Base-by-base conservation (phyloP, 1,140 invertebrate species). In the Ooceraea biroi region DNA sequence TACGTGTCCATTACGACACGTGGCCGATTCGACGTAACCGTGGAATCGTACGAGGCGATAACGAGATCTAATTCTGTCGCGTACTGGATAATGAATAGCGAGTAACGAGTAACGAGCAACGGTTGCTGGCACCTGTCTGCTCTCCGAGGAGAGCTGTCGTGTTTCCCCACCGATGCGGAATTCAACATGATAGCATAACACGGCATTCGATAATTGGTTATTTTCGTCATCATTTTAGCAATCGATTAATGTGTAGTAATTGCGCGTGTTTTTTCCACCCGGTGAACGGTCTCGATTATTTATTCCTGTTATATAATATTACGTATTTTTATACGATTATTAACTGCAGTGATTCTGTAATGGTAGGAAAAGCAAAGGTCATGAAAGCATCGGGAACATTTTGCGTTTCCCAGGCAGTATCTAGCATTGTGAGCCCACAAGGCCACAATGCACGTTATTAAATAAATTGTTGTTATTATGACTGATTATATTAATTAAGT, bases 61-160 rank as follows among this genome's bases (percentile, higher is more conserved):
- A 80, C 65, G 76, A 80, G 65, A 80, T 71, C 65, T 80, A 71
- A 80, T 80, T 80, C 76, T 57, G 76, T 46, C 76, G 76, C 48
- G 65, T 46, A 46, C 68, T 57, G 76, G 65, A 80, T 80, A 80
- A 80, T 80, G 76, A 71, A 80, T 71, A 69, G 63, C 50, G 63
- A 41, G 27, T 78, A 78, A 69, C 63, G 58, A 76, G 58, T 30
- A 63, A 76, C 58, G 76, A 69, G 76, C 63, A 57, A 80, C n/a
- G 65, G 46, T 48, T 58, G 65, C 50, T 80, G 50, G 57, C 76
- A 57, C 65, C 65, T 57, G 50, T 71, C 76, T 25, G 25, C 50
- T 58, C 25, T 12, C 25, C 22, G 50, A 17, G 36, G 36, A 71
- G 44, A 27, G 22, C 17, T 14, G 30, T 50, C 57, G 12, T 5